Evolutionary conservation across 2,797 vertebrate species (phyloP).

Genomic region (Sandelia bainsii): DNA sequence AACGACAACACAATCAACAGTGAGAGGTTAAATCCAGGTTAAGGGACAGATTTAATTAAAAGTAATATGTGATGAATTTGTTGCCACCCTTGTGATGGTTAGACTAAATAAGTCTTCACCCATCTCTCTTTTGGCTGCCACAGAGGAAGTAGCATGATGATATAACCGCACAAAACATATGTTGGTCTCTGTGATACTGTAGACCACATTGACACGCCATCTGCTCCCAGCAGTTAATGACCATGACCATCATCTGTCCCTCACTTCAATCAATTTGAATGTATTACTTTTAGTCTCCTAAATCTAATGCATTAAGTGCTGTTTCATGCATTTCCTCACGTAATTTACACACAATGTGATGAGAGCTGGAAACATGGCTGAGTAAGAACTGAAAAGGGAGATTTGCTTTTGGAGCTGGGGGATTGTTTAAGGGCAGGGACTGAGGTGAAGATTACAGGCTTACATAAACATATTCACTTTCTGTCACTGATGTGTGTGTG

Average conservation of each 20-base stretch:
- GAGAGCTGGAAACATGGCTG: constrained; percentile 38
- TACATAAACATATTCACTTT: constrained; percentile 74
- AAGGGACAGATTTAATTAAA: no score
- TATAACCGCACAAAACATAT: not conserved
- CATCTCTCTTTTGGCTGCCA: no score
- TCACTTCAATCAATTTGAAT: not conserved
- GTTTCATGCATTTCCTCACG: constrained; percentile 17
- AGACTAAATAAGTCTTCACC: no score
- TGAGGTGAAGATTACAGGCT: constrained; percentile 60
- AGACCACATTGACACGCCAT: not conserved
- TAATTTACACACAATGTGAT: constrained; percentile 24
- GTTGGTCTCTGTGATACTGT: not conserved
- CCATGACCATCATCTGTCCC: not conserved
- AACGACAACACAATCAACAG: no score
- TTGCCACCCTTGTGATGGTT: no score
- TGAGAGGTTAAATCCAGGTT: no score
- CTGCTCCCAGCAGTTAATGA: not conserved
- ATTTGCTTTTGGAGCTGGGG: constrained; percentile 43
- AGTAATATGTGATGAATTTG: not conserved
- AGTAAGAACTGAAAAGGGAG: constrained; percentile 42
- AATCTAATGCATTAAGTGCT: not conserved
- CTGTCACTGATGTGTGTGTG: constrained; percentile 53
- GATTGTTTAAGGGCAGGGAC: constrained; percentile 72
- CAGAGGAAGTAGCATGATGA: not conserved
- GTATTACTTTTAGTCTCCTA: no score